Evolutionary conservation across 2,888 invertebrate species (phyloP).

Genomic region (Lysandra coridon): DNA sequence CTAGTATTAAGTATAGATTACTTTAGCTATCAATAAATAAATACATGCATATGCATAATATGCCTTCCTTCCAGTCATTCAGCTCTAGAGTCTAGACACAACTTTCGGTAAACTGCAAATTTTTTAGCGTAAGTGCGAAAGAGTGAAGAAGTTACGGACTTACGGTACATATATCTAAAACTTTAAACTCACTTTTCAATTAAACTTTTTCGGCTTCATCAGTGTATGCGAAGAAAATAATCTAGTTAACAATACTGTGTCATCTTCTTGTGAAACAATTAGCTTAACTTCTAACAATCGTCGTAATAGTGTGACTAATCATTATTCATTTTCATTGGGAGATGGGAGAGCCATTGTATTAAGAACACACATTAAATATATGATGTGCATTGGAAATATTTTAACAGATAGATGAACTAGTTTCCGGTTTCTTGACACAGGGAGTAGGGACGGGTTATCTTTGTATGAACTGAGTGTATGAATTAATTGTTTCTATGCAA

Average conservation of each 20-base stretch:
- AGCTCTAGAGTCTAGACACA: neutral
- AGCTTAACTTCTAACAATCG: neutral
- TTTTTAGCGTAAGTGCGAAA: neutral
- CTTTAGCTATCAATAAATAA: too few relatives aligned
- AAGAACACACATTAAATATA: neutral
- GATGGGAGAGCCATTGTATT: neutral
- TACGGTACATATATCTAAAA: neutral
- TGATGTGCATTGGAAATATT: slow-evolving; percentile 6
- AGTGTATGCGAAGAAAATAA: neutral
- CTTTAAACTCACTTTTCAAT: neutral
- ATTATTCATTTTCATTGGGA: neutral
- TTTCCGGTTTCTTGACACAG: slow-evolving; percentile 27
- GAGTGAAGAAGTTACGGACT: neutral
- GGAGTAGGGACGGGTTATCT: slow-evolving; percentile 16
- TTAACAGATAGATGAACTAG: neutral
- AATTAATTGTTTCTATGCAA: neutral
- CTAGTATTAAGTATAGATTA: too few relatives aligned
- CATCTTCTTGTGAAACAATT: slow-evolving; percentile 8
- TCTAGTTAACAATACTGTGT: neutral
- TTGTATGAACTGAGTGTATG: neutral
- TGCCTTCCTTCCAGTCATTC: neutral
- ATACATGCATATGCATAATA: too few relatives aligned
- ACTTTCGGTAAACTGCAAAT: neutral
- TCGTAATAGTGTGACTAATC: neutral
- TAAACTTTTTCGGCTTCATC: neutral